Conservation (phyloP, 2,113 vertebrate genomes). For the Trachemys scripta region DNA sequence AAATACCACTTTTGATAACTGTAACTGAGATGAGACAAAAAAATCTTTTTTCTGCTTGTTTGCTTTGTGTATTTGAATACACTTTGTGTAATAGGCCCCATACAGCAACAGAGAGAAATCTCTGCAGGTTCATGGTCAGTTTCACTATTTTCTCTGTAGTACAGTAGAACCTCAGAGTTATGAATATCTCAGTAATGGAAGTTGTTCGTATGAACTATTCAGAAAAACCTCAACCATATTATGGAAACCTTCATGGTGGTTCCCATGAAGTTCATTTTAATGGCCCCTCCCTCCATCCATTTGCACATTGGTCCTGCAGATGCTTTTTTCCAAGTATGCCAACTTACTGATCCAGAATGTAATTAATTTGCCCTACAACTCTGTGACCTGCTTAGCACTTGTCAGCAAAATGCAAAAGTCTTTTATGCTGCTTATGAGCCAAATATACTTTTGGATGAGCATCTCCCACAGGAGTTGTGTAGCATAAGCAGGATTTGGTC, state of each 20-base stretch:
- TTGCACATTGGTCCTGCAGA: background rate
- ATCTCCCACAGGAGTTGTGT: background rate
- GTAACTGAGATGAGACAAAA: background rate
- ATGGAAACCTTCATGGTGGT: background rate
- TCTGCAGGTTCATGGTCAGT: too few species aligned
- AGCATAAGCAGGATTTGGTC: slow-evolving; percentile 6
- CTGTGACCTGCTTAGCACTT: background rate
- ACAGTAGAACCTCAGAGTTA: too few species aligned
- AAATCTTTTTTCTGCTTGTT: background rate
- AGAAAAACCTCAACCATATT: background rate
- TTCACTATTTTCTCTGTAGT: too few species aligned
- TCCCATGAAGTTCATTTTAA: background rate
- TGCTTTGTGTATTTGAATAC: too few species aligned
- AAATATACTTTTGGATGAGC: background rate
- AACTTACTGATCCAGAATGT: background rate
- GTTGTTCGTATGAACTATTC: background rate
- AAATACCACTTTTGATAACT: background rate
- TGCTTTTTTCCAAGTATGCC: background rate
- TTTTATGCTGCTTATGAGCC: background rate
- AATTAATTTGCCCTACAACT: background rate
- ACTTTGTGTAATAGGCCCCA: too few species aligned
- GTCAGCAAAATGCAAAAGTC: background rate
- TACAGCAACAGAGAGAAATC: too few species aligned
- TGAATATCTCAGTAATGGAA: too few species aligned
- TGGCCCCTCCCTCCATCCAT: background rate